Evolutionary conservation across 2,797 vertebrate species (phyloP), one percentile per base, ranked within the genome.

Genomic region (Typhlichthys subterraneus): DNA sequence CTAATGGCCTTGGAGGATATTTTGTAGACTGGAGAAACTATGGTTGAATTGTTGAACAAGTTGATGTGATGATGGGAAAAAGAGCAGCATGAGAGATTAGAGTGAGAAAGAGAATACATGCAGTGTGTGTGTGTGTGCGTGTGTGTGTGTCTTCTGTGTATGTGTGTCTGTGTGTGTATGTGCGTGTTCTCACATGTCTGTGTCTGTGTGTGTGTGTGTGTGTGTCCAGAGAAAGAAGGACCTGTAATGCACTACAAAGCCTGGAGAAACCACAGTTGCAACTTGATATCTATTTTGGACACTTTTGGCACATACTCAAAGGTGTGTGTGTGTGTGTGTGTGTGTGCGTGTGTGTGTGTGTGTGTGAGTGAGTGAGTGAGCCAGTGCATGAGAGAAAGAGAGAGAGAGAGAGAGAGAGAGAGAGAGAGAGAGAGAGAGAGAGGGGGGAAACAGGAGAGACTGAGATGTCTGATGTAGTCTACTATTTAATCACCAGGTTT

Each of bases 281-380:
- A 87, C 71, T 38, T 79, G 73, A 85, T 79, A 86, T 77, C 73
- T 76, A 55, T 45, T 72, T 75, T 76, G 70, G 73, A 77, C 58
- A 56, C 48, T 53, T 1, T 12, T 86, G 81, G 69, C 74, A 77
- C 46, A 6, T 59, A 61, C 46, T 81, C 76, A 88, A 80, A 83
- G 67, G 62, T 59, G 13, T 59, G 61, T 57, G 51, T 57, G 67
- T 61, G 56, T 31, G 51, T 54, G 67, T 61, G 57, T 56, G 33
- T 47, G 51, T 14, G 54, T 23, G 57, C n/a, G 57, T 59, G 57
- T 33, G 48, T 61, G 45, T 59, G 29, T 61, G 59, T 61, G 59
- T 58, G 60, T 33, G 55, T 15, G 54, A n/a, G 12, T 46, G 61
- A 29, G 42, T 12, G 31, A 6, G 23, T 29, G 23, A 29, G 23